Evolutionary conservation across 1,140 invertebrate genomes (phyloP).

Genomic region (Schmidtea mediterranea): DNA sequence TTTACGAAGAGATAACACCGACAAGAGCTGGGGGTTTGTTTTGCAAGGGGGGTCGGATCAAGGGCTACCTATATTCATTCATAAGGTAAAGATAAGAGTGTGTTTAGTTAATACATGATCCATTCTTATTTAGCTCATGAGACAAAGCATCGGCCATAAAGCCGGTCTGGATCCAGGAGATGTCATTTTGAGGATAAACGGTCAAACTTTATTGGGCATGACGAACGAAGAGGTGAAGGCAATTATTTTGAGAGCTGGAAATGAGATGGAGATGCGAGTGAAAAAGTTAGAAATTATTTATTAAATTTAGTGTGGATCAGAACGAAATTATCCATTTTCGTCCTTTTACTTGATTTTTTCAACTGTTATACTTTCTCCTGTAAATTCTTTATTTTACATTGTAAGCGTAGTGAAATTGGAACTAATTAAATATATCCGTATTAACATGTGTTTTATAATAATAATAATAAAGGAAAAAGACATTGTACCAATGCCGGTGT

Average conservation of each 20-base stretch:
- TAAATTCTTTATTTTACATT: no score
- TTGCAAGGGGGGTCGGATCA: slow-evolving; percentile 1
- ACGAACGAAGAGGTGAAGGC: slow-evolving; percentile 4
- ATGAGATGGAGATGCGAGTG: slow-evolving; percentile 6
- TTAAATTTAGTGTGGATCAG: no score
- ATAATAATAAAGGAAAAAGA: no score
- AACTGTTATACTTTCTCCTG: no score
- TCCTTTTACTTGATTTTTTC: no score
- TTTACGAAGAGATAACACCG: not conserved
- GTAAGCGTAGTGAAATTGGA: no score
- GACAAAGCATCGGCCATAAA: slow-evolving; percentile 5
- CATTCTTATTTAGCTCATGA: not conserved
- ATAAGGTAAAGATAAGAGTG: not conserved
- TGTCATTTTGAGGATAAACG: slow-evolving; percentile 3
- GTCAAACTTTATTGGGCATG: not conserved
- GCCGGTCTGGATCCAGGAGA: slow-evolving; percentile 6
- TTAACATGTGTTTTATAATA: no score
- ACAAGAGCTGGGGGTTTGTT: not conserved
- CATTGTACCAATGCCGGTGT: no score
- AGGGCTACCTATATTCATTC: not conserved
- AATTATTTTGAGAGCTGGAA: slow-evolving; percentile 3
- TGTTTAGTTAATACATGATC: not conserved
- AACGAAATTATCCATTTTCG: no score
- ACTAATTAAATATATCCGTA: no score
- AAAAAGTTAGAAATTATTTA: not conserved